Base-by-base conservation (phyloP, 2,113 vertebrate genomes). In the Tupaia chinensis region DNA sequence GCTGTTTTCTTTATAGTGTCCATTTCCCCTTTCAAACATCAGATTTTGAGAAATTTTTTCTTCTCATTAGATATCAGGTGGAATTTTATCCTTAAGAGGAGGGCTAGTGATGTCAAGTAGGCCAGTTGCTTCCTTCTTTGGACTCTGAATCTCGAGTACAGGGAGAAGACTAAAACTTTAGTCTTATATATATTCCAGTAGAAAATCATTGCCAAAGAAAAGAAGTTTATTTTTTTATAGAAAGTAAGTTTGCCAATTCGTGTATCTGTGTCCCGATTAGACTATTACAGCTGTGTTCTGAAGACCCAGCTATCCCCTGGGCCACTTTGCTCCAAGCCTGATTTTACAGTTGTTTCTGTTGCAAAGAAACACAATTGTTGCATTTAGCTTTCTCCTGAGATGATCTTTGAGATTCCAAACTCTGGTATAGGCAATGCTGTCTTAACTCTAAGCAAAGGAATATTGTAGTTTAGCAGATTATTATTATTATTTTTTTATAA, bases 151-250 rank as follows among this genome's bases (percentile, higher is more conserved):
- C 74, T 96, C 86, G 20, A 92, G 13, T 19, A 90, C 25, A 63
- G 32, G 22, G 12, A 29, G 76, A 86, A 66, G 86, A 87, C 12
- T 16, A 44, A 72, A 58, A 65, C 27, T 56, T 56, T 1, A 74
- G 86, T 68, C 13, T 83, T 19, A 70, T 34, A 25, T 34, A 25
- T 9, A 79, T 29, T 15, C 15, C 1, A 12, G 8, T 53, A 79
- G 54, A 93, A 86, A 86, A 83, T 69, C 65, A 87, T 61, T 94
- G 32, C 63, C 56, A 20, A 86, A 77, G 78, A 94, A 66, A 93
- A 88, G 17, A 92, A 66, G n/a, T 89, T 54, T 91, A 7, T 94
- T 44, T 95, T 56, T 94, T 85, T 84, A 94, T 63, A 80, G 76
- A 72, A 76, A 54, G 66, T 25, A 96, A 93, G 29, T 81, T 93